phyloP scores from a whole-genome alignment of 2,113 vertebrate species.

The Dicaeum eximium region DNA sequence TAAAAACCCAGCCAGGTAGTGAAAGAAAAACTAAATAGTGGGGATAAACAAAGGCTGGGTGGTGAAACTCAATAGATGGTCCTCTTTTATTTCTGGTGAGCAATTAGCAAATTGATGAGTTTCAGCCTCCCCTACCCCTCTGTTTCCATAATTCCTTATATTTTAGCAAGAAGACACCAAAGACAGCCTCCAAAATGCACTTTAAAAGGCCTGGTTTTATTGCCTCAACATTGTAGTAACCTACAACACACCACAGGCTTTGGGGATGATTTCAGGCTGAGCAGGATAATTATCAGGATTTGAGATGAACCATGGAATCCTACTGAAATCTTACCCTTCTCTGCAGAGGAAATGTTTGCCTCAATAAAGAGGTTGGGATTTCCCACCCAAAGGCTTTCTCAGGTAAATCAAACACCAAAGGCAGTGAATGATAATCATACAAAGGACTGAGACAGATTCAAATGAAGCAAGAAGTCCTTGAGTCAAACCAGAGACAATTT shows the following conservation, averaged over 20 bases:
- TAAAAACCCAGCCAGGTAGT: neutral
- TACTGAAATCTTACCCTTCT: neutral
- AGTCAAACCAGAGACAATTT: neutral
- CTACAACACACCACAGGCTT: neutral
- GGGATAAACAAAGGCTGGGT: neutral
- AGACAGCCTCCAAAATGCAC: no score
- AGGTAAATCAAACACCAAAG: neutral
- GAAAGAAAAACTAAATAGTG: neutral
- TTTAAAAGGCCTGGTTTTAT: neutral
- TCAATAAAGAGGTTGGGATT: neutral
- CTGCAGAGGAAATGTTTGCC: neutral
- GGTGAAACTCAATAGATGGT: neutral
- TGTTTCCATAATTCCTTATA: neutral
- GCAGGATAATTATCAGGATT: neutral
- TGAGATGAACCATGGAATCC: neutral
- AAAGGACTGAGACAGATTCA: neutral
- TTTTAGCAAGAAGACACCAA: neutral
- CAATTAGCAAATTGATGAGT: neutral
- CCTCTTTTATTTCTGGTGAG: neutral
- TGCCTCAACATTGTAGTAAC: neutral
- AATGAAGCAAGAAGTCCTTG: neutral
- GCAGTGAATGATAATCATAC: neutral
- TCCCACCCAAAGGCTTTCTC: neutral
- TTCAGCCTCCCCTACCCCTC: neutral
- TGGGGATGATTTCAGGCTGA: neutral